These are phyloP conservation scores for Catagonus wagneri DNA, from an alignment of 2,113 vertebrate species.

Conservation along the genomic window DNA sequence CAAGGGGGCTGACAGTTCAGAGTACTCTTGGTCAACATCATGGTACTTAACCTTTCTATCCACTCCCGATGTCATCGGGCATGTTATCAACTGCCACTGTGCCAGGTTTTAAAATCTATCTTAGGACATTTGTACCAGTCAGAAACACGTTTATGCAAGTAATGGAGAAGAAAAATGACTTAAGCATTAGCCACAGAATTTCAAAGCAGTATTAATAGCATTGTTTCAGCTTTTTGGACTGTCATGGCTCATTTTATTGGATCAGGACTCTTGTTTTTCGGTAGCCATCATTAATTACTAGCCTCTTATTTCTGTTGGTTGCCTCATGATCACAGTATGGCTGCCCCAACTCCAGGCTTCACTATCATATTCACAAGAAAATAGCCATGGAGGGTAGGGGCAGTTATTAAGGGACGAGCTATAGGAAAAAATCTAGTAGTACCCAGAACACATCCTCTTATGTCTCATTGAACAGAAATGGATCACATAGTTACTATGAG, in stretches of 20 bases:
- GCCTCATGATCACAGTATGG: neutral
- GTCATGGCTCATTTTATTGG: too few species aligned
- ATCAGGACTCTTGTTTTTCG: neutral
- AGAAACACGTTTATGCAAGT: neutral
- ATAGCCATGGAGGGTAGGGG: neutral
- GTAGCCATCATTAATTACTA: neutral
- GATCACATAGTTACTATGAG: neutral
- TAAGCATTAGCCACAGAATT: neutral
- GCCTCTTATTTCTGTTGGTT: neutral
- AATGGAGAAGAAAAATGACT: neutral
- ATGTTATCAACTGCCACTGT: neutral
- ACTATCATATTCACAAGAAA: neutral
- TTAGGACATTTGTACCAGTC: neutral
- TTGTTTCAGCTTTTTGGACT: neutral
- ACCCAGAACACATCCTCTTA: too few species aligned
- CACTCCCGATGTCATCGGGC: neutral
- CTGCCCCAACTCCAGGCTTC: fast-evolving
- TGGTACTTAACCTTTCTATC: neutral
- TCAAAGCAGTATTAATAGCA: neutral
- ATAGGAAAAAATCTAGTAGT: neutral
- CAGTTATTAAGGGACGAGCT: neutral
- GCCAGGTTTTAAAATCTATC: neutral
- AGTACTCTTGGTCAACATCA: neutral
- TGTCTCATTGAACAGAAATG: neutral
- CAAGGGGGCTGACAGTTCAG: fast-evolving